Base-by-base conservation (phyloP, 2,797 vertebrate species). In the Hydrolagus colliei region DNA sequence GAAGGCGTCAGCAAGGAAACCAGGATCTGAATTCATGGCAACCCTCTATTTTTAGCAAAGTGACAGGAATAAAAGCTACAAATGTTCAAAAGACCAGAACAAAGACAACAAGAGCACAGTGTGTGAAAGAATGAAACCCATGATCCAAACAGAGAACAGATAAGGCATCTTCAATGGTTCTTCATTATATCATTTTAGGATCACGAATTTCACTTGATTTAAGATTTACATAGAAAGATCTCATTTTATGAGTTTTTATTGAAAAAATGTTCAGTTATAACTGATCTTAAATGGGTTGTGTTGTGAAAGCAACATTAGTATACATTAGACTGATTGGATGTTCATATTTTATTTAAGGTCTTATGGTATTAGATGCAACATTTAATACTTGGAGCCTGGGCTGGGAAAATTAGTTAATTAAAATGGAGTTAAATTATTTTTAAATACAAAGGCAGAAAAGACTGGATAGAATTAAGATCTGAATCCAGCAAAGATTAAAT, bases 161-260 rank as follows among this genome's bases (percentile, higher is more conserved):
- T 68, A 41, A 68, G 63, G 35, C 27, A 32, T 3, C 61, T 65
- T 65, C 32, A 80, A 65, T 80, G 27, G 65, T 80, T 35, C 35
- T 67, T 20, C 68, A 67, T 32, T 22, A 74, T 27, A 41, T 32
- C 61, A 67, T 80, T 80, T 63, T 65, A 80, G 65, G 32, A 80
- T 80, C 32, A 63, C 32, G 67, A 67, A 82, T 82, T 67, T 65
- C 18, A 5, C 67, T 16, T 82, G 78, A 59, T 78, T 78, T 78
- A 20, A 67, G 14, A 63, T 80, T 61, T 63, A 4, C 22, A 65
- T 14, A 14, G 63, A 63, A 80, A 80, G 62, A 68, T 68, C 35
- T 67, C 65, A 82, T 80, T 65, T 80, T 14, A 67, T 9, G 63
- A 65, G 16, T 67, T 9, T 13, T 2, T 32, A 65, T 27, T 79